These are phyloP conservation scores for Dysdera silvatica DNA, from an alignment of 1,140 invertebrate genomes.

Conservation along the genomic window DNA sequence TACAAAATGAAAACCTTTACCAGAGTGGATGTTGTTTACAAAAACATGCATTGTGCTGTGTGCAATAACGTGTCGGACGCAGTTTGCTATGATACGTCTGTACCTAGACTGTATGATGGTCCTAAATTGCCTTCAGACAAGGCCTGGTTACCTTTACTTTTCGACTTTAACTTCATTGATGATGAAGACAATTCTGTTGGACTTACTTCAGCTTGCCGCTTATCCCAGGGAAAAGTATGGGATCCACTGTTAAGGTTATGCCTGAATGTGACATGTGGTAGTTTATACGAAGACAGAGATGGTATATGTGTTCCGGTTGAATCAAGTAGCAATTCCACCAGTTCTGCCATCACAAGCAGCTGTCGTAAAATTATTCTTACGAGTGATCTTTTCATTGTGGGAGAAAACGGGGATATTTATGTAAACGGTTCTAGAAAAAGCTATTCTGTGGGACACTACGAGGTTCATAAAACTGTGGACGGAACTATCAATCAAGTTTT, in stretches of 20 bases:
- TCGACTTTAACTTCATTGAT: conserved; percentile 15
- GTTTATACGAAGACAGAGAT: conserved; percentile 28
- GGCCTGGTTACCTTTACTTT: neutral
- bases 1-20: neutral
- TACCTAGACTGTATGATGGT: too few species aligned
- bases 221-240: conserved; percentile 33
- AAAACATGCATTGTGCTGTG: conserved; percentile 43
- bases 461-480: conserved; percentile 27
- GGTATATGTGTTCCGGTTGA: conserved; percentile 28
- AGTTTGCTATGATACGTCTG: neutral
- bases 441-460: conserved; percentile 32
- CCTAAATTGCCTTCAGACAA: too few species aligned
- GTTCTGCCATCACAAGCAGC: neutral
- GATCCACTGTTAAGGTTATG: conserved; percentile 37
- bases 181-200: neutral
- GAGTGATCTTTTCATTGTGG: conserved; percentile 13
- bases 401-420: conserved; percentile 27
- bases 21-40: conserved; percentile 32
- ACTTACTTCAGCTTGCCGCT: neutral
- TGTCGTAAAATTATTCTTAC: conserved; percentile 10
- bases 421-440: conserved; percentile 30
- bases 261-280: conserved; percentile 32
- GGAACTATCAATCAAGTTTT: conserved; percentile 9
- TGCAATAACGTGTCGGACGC: conserved; percentile 35
- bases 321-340: neutral